Base-by-base conservation (phyloP, 1,140 invertebrate genomes). In the Diorhabda elongata region DNA sequence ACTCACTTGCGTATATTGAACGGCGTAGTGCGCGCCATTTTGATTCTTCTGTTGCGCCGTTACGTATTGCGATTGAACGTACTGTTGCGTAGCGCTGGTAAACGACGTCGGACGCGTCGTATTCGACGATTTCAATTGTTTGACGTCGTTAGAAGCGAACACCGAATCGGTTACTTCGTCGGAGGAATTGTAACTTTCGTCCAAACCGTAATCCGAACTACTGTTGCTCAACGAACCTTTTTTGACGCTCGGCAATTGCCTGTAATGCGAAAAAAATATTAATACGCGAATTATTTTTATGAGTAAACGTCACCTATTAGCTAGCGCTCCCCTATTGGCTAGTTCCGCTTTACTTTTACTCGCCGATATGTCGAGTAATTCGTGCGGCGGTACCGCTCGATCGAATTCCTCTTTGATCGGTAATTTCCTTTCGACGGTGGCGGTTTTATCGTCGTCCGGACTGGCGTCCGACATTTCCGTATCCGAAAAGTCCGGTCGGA, bases 271-370 rank as follows among this genome's bases (percentile, higher is more conserved):
- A 52, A 52, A 52, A 52, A 52, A 52, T 3, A 52, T 6, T 52
- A 52, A 52, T 52, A 52, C 6, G 26, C 0, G 26, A 26, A 2
- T 26, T 2, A 2, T 26, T 26, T 26, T 26, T 26, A 26, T 26
- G 26, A 26, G 26, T 26, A 26, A 26, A 26, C 26, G 26, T 26
- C 26, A 67, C 65, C 65, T 79, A 77, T 84, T 84, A 47, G 78
- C 86, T 68, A 88, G 76, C 72, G 86, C 86, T 67, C 90, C 90
- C 76, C 90, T 83, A 74, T 85, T 89, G 4, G 89, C 94, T 70
- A 98, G 83, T 80, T 96, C 94, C 11, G 93, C 94, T 82, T 95
- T 95, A 47, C 91, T 90, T 83, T 94, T 94, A 73, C 88, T 92
- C 7, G 90, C 92, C 6, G 93, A 92, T 70, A 91, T 92, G 79